These are phyloP conservation scores for Falco novaeseelandiae DNA, from an alignment of 2,797 vertebrate genomes.

Conservation along the genomic window DNA sequence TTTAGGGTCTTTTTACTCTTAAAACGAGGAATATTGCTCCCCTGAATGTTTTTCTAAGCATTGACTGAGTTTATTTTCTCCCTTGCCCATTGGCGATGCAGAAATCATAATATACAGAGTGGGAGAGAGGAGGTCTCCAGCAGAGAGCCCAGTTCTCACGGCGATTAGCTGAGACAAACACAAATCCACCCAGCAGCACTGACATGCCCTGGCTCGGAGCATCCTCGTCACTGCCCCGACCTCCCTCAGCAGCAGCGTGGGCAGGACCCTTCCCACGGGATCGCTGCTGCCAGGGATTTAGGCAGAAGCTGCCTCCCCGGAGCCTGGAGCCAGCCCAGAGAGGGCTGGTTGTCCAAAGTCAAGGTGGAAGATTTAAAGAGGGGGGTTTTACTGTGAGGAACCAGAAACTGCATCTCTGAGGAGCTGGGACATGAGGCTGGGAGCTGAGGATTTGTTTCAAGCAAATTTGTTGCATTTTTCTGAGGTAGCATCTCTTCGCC, in stretches of 20 bases:
- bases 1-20: neutral
- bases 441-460: neutral
- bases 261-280: neutral
- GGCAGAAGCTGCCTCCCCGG: neutral
- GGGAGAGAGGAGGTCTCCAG: neutral
- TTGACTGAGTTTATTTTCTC: neutral
- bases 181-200: neutral
- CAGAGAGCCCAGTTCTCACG: neutral
- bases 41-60: neutral
- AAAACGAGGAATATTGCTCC: neutral
- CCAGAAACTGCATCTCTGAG: neutral
- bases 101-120: accelerated
- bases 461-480: neutral
- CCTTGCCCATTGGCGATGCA: accelerated
- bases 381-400: neutral
- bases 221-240: neutral
- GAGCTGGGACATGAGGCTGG: neutral
- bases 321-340: neutral
- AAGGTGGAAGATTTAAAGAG: neutral
- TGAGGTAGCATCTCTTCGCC: neutral
- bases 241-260: neutral
- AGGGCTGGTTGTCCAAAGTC: neutral
- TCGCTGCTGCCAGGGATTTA: neutral
- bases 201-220: neutral
- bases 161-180: neutral